A percentile compares a stretch with the other conserved stretches of the same genome.
Conservation (phyloP, 2,113 vertebrate genomes). For the Podarcis cretensis region DNA sequence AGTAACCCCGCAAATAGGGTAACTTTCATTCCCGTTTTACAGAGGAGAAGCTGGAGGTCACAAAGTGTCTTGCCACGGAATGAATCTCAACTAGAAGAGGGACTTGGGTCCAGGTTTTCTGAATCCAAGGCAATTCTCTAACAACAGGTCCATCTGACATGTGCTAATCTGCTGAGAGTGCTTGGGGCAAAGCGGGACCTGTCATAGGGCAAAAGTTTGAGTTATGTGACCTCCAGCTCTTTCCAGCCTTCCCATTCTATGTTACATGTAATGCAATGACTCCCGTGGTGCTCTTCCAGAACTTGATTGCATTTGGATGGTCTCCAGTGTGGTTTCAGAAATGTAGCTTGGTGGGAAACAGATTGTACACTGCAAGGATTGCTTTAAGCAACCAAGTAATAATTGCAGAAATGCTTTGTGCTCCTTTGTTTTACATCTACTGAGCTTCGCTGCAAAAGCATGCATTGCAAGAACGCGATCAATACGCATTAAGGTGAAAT, state of each 20-base stretch:
- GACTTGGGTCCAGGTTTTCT: not conserved
- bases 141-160: not conserved
- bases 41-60: not conserved
- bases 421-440: constrained; percentile 4
- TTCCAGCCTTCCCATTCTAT: not conserved
- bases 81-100: not conserved
- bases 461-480: constrained; percentile 16
- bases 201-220: not conserved
- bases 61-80: not conserved
- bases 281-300: constrained; percentile 23
- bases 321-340: constrained; percentile 30
- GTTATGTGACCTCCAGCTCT: not conserved
- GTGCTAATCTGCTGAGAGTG: not conserved
- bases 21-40: not conserved
- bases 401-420: constrained; percentile 10
- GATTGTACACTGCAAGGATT: constrained; percentile 20
- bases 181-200: not conserved
- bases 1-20: not conserved
- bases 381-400: constrained; percentile 12
- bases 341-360: constrained; percentile 4
- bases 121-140: not conserved
- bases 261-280: constrained; percentile 74
- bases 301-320: constrained; percentile 29
- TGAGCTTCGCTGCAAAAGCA: not conserved
- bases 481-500: not conserved